Conservation (phyloP, 2,113 vertebrate genomes). For the Spilogale gracilis region DNA sequence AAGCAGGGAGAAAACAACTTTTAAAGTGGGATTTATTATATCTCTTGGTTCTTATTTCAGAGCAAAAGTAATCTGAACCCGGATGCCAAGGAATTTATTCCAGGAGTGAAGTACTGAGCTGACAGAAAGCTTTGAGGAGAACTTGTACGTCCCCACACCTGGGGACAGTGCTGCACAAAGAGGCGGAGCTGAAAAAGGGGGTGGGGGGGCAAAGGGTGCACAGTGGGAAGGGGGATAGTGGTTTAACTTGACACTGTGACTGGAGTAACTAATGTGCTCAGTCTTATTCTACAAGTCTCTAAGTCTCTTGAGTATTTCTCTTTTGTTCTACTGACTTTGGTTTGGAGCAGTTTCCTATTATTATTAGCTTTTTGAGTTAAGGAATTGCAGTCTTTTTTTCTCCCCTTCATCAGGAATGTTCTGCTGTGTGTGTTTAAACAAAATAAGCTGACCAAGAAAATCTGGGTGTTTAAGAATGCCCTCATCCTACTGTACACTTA, state of each 20-base stretch:
- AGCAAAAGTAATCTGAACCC: conserved; percentile 99
- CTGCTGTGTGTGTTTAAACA: conserved; percentile 16
- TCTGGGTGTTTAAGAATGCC: conserved; percentile 43
- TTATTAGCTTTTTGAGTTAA: conserved; percentile 62
- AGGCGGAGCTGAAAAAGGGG: conserved; percentile 44
- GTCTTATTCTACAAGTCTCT: conserved; percentile 77
- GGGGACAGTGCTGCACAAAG: conserved; percentile 79
- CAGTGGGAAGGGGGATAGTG: conserved; percentile 28
- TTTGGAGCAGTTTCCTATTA: conserved; percentile 52
- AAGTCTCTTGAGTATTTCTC: conserved; percentile 68
- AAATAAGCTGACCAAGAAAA: conserved; percentile 75
- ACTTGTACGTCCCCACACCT: conserved; percentile 77
- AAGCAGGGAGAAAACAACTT: conserved; percentile 7
- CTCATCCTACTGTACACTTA: conserved; percentile 18
- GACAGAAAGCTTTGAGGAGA: conserved; percentile 80
- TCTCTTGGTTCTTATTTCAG: conserved; percentile 84
- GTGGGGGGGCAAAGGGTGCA: conserved; percentile 59
- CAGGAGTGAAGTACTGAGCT: conserved; percentile 97
- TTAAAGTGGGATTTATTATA: conserved; percentile 59
- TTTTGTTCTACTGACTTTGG: conserved; percentile 73
- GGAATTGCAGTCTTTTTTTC: not conserved
- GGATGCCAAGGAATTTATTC: conserved; percentile 98
- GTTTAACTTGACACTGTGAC: conserved; percentile 74
- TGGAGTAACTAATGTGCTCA: conserved; percentile 67
- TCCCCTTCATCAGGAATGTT: conserved; percentile 44